A percentile compares a stretch with the other conserved stretches of the same genome.
Evolutionary conservation across 2,888 invertebrate species (phyloP).

Genomic region (Athalia circularis): DNA sequence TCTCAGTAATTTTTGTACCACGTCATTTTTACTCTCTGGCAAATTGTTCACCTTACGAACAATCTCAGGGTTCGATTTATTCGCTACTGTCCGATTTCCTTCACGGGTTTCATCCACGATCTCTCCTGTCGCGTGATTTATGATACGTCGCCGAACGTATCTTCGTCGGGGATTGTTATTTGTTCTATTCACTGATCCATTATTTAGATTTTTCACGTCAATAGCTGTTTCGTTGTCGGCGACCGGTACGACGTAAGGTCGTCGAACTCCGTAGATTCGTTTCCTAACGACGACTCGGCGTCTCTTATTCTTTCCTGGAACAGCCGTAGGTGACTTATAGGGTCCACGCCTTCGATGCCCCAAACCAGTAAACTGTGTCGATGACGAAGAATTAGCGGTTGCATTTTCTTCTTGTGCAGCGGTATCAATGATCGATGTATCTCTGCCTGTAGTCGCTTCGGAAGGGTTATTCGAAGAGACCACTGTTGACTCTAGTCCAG

Average conservation of each 20-base stretch:
- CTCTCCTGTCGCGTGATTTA: constrained; percentile 31
- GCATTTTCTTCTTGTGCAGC: neutral
- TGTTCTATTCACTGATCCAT: neutral
- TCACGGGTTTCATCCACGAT: constrained; percentile 14
- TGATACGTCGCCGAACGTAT: constrained; percentile 26
- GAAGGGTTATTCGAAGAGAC: neutral
- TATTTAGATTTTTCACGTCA: neutral
- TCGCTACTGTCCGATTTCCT: neutral
- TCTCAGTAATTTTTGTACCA: constrained; percentile 19
- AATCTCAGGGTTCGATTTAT: constrained; percentile 16
- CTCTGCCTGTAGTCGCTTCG: neutral
- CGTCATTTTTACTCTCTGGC: neutral
- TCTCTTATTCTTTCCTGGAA: constrained; percentile 12
- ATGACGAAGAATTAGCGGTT: neutral
- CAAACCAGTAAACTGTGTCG: neutral
- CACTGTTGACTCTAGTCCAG: neutral
- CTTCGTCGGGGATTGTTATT: neutral
- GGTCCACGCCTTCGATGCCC: neutral
- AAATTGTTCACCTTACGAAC: constrained; percentile 8
- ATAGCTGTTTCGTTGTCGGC: neutral
- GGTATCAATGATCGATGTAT: neutral
- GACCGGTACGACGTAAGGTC: constrained; percentile 4
- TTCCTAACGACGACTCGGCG: constrained; percentile 18
- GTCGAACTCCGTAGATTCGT: constrained; percentile 22
- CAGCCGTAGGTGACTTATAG: constrained; percentile 25